phyloP scores from a whole-genome alignment of 1,140 invertebrate genomes.

The Latrodectus geometricus region DNA sequence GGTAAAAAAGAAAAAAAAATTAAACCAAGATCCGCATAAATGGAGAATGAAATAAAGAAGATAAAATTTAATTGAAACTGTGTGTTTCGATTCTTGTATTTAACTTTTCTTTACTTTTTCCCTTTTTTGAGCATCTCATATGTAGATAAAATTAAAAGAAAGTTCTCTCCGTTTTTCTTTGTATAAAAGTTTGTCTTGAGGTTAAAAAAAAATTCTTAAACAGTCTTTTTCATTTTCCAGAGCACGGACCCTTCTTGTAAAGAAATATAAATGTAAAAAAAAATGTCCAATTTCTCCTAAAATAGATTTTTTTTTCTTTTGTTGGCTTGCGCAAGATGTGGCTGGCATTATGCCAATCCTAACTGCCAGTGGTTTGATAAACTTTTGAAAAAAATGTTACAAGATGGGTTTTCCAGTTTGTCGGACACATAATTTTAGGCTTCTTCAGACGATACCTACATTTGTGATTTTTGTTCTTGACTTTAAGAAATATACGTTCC shows the following conservation, averaged over 20 bases:
- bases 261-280: slow-evolving; percentile 10
- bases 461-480: too few species aligned
- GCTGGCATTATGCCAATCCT: slow-evolving; percentile 22
- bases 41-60: neutral
- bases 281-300: slow-evolving; percentile 34
- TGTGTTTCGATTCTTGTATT: neutral
- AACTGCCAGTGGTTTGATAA: slow-evolving; percentile 12
- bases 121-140: neutral
- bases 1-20: neutral
- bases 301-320: slow-evolving; percentile 23
- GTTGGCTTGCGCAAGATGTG: slow-evolving; percentile 3
- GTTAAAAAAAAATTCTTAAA: neutral
- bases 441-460: too few species aligned
- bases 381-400: slow-evolving; percentile 6
- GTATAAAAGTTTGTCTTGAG: neutral
- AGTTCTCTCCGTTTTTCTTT: neutral
- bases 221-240: neutral
- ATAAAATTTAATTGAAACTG: slow-evolving; percentile 30
- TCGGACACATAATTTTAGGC: slow-evolving; percentile 3
- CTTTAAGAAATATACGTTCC: too few species aligned
- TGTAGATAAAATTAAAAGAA: slow-evolving; percentile 35
- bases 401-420: slow-evolving; percentile 10
- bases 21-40: slow-evolving; percentile 12
- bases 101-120: neutral
- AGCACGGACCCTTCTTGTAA: neutral